Conservation (phyloP, 2,797 vertebrate species). For the Sebastes cheni region DNA sequence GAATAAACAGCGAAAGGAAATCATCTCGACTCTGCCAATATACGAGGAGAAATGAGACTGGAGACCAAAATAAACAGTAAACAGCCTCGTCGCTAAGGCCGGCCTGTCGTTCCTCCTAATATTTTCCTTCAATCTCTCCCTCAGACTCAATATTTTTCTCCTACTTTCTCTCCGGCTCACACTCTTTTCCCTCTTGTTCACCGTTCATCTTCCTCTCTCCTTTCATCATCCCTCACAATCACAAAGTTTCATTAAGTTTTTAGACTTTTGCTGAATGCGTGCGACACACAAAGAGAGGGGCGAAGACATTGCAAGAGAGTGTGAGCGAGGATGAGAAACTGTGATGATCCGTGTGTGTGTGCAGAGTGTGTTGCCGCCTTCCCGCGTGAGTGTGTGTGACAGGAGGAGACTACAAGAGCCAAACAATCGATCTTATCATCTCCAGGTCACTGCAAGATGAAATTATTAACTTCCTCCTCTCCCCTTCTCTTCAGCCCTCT, state of each 20-base stretch:
- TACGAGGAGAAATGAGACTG: slow-evolving; percentile 64
- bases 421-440: slow-evolving; percentile 68
- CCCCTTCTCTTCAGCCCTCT: slow-evolving; percentile 19
- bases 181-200: slow-evolving; percentile 16
- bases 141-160: slow-evolving; percentile 2
- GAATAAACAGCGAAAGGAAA: slow-evolving; percentile 63
- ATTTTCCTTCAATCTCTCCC: slow-evolving; percentile 42
- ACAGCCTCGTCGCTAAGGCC: slow-evolving; percentile 59
- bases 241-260: slow-evolving; percentile 30
- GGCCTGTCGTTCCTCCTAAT: slow-evolving; percentile 47
- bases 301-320: background rate
- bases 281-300: background rate
- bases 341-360: slow-evolving; percentile 28
- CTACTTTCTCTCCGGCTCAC: slow-evolving; percentile 6
- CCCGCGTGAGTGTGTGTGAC: slow-evolving; percentile 12
- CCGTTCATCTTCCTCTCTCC: slow-evolving; percentile 2
- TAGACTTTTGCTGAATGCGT: background rate
- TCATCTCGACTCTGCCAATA: slow-evolving; percentile 56
- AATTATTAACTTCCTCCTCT: slow-evolving; percentile 72
- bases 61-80: slow-evolving; percentile 70
- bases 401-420: slow-evolving; percentile 41
- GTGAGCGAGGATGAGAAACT: background rate
- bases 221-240: slow-evolving; percentile 8
- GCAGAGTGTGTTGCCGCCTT: background rate
- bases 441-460: slow-evolving; percentile 65